Evolutionary conservation across 2,797 vertebrate species (phyloP), one percentile per base, ranked within the genome.

Genomic region (Syndactyla subalaris): DNA sequence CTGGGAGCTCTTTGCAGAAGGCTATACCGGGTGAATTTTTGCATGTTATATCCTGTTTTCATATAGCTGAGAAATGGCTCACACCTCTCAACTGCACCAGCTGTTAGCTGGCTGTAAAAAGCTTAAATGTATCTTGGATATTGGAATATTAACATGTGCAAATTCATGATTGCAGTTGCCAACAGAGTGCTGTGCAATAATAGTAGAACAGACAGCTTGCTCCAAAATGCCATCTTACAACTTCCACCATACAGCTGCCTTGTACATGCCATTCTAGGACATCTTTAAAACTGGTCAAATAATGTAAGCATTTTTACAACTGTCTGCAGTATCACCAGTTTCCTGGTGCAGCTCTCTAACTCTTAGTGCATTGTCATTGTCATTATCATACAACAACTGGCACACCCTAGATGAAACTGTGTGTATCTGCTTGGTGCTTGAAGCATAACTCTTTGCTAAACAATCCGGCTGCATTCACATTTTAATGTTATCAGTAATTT

Each of bases 21-120:
- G 10, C 23, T 87, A 30, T 34, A 9, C 27, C 13, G 41, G 26
- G 19, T 48, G 30, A 72, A 23, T 54, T 85, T 94, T 88, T 85
- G 9, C 30, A 9, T 62, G 14, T 49, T 59, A 34, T 52, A 24
- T 4, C 2, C 21, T 30, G 15, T 66, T 51, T 82, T 63, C 52
- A 17, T 72, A 27, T 57, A 88, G 63, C 59, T 78, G 66, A 72
- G 75, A 88, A 91, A 89, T 72, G 30, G 77, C 36, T 92, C 36
- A 7, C 24, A 43, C 9, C 14, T 89, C 45, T 45, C 78, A 87
- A 38, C 52, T 75, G 41, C 66, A 88, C 73, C 89, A 93, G 75
- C 61, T 88, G 76, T 88, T 80, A 72, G 27, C 13, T 46, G 72
- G 41, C 49, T 87, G 49, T 85, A 88, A 94, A 76, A 89, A 38